These are phyloP conservation scores for Phoenicopterus ruber DNA, from an alignment of 2,113 vertebrate genomes.

Conservation along the genomic window DNA sequence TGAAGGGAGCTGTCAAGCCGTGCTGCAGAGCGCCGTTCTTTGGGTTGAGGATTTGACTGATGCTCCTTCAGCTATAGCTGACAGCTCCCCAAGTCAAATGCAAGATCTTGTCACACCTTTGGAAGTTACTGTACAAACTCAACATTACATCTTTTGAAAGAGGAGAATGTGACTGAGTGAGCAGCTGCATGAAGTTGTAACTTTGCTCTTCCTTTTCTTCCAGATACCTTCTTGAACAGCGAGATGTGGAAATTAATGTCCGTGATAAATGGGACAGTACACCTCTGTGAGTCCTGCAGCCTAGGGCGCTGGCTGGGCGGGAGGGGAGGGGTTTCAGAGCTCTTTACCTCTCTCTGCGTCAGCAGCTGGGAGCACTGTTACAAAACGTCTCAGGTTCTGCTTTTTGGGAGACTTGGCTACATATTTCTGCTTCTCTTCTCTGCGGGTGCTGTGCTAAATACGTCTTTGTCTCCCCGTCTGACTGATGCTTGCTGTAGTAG, in stretches of 20 bases:
- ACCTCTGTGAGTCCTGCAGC: slow-evolving; percentile 85
- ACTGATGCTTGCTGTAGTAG: background rate
- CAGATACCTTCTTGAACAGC: slow-evolving; percentile 95
- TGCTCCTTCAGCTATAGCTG: background rate
- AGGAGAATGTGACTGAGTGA: background rate
- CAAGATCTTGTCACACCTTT: background rate
- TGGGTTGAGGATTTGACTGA: background rate
- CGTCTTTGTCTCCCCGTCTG: background rate
- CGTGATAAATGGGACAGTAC: slow-evolving; percentile 98
- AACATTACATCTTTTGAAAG: background rate
- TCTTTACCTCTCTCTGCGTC: background rate
- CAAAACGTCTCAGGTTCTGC: background rate
- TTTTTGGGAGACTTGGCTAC: background rate
- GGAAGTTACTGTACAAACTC: background rate
- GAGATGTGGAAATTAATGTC: slow-evolving; percentile 95
- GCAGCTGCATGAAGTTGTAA: background rate
- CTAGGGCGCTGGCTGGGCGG: background rate
- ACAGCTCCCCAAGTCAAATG: background rate
- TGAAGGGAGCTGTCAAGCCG: background rate
- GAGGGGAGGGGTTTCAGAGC: background rate
- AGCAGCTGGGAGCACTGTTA: background rate
- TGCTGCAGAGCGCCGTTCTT: background rate
- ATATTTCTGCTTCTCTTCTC: background rate
- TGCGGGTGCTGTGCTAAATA: background rate
- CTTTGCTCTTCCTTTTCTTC: background rate